Percentiles rank a stretch among this genome's conserved stretches.
phyloP scores from a whole-genome alignment of 2,113 vertebrate species.

The Catharus minimus region DNA sequence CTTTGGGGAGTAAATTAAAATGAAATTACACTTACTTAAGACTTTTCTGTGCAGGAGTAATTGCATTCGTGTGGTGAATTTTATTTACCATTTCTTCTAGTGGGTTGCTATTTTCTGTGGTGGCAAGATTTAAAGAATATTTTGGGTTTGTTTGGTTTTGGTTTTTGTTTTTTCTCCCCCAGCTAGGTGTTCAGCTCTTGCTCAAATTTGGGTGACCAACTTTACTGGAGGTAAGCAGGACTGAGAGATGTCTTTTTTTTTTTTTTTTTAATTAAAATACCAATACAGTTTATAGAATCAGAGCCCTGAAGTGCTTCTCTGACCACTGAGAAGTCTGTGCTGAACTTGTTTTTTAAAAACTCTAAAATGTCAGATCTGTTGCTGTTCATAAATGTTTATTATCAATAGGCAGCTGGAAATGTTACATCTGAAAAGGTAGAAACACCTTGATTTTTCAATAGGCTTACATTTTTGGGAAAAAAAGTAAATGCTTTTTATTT shows the following conservation, averaged over 20 bases:
- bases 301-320: neutral
- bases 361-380: neutral
- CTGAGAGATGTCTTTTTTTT: neutral
- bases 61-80: neutral
- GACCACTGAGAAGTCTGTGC: neutral
- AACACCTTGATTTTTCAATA: constrained; percentile 71
- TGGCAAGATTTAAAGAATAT: neutral
- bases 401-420: constrained; percentile 72
- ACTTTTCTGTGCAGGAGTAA: neutral
- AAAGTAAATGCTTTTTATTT: constrained; percentile 70
- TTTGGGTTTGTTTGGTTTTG: neutral
- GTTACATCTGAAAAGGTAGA: constrained; percentile 73
- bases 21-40: neutral
- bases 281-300: rapidly evolving
- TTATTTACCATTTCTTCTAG: neutral
- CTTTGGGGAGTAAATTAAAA: constrained; percentile 4
- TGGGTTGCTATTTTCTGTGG: neutral
- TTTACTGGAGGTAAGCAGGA: neutral
- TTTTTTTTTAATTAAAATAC: neutral
- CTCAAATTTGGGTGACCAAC: neutral
- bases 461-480: constrained; percentile 57
- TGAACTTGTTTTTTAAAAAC: neutral
- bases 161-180: too few species aligned
- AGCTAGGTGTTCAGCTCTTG: neutral
- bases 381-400: constrained; percentile 73